A percentile compares a stretch with the other conserved stretches of the same genome.
Conservation (phyloP, 1,140 invertebrate genomes). For the Drosophila ironensis region DNA sequence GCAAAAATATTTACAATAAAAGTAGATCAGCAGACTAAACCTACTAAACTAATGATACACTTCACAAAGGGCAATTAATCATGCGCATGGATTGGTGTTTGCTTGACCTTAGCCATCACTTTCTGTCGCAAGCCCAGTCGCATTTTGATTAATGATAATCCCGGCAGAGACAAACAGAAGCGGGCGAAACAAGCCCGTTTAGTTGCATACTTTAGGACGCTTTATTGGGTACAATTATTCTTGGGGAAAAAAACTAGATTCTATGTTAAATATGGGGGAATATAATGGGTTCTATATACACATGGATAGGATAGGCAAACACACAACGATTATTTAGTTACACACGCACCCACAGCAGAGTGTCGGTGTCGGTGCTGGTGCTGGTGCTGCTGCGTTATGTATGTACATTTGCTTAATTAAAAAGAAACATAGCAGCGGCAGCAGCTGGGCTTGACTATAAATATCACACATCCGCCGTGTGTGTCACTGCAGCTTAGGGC, state of each 20-base stretch:
- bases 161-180: conserved; percentile 5
- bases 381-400: conserved; percentile 1
- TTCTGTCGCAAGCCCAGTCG: conserved; percentile 4
- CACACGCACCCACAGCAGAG: conserved; percentile 16
- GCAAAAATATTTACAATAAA: not conserved
- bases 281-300: conserved; percentile 32
- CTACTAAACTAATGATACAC: conserved; percentile 17
- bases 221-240: conserved; percentile 55
- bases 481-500: conserved; percentile 26
- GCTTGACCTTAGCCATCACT: conserved; percentile 36
- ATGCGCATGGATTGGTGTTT: conserved; percentile 27
- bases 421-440: conserved; percentile 31
- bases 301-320: conserved; percentile 8
- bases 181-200: conserved; percentile 5
- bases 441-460: conserved; percentile 50
- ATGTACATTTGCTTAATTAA: conserved; percentile 70
- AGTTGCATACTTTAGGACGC: conserved; percentile 62
- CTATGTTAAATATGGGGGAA: conserved; percentile 10
- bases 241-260: conserved; percentile 4
- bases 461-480: conserved; percentile 69
- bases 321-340: conserved; percentile 29
- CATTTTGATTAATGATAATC: conserved; percentile 54
- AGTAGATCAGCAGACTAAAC: not conserved
- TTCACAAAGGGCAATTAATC: conserved; percentile 24
- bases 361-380: not conserved